Evolutionary conservation across 2,888 invertebrate species (phyloP).

Genomic region (Pasiphila rectangulata): DNA sequence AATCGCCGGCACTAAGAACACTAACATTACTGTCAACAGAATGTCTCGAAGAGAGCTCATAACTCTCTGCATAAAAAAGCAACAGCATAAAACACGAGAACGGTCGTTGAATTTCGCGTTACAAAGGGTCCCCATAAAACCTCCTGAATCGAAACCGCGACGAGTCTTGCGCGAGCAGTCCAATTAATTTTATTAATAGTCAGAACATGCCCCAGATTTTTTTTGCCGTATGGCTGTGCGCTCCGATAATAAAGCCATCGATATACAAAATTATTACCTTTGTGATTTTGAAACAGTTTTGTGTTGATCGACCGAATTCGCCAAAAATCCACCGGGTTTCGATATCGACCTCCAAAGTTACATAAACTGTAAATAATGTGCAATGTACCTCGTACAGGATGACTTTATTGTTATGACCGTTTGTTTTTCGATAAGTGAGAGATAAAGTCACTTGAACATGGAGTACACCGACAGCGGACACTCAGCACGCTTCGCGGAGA

Average conservation of each 20-base stretch:
- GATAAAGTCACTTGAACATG: conserved; percentile 55
- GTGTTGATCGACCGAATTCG: conserved; percentile 51
- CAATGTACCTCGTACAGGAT: conserved; percentile 40
- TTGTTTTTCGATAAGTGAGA: conserved; percentile 54
- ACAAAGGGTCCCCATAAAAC: conserved; percentile 38
- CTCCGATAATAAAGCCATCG: conserved; percentile 39
- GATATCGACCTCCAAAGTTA: conserved; percentile 50
- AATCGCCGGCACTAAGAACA: conserved; percentile 40
- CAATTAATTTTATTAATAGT: conserved; percentile 46
- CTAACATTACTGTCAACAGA: conserved; percentile 48
- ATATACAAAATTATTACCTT: conserved; percentile 43
- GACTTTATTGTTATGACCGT: conserved; percentile 51
- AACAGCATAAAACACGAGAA: conserved; percentile 32
- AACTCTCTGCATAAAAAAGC: conserved; percentile 37
- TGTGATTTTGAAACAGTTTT: conserved; percentile 51
- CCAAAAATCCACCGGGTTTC: conserved; percentile 49
- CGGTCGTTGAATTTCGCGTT: conserved; percentile 34
- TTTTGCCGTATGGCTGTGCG: conserved; percentile 33
- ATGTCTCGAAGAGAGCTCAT: conserved; percentile 35
- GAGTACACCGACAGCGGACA: conserved; percentile 35
- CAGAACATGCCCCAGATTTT: conserved; percentile 33
- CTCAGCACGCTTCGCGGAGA: conserved; percentile 25
- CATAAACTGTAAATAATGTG: conserved; percentile 50
- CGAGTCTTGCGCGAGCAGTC: conserved; percentile 31
- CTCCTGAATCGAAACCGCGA: conserved; percentile 34